These are phyloP conservation scores for Tethya wilhelma DNA, from an alignment of 37 sponge, comb jelly and placozoan genomes.

Conservation along the genomic window DNA sequence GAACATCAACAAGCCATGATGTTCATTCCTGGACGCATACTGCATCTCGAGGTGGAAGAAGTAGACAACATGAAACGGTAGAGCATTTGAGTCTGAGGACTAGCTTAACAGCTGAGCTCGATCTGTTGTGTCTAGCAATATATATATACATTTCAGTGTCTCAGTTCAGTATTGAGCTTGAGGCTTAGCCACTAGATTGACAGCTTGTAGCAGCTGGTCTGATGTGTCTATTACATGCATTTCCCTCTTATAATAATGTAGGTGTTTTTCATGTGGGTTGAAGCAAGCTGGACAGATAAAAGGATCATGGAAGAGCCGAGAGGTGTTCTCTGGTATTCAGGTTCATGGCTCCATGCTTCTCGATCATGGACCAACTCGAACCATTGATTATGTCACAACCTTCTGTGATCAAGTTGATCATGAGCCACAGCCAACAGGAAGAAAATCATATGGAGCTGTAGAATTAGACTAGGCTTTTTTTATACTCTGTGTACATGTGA, in stretches of 20 bases:
- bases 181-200: no score
- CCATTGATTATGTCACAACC: neutral
- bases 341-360: neutral
- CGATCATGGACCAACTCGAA: neutral
- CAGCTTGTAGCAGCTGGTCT: no score
- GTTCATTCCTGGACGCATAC: neutral
- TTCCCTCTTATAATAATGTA: neutral
- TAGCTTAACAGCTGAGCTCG: neutral
- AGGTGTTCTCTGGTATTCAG: neutral
- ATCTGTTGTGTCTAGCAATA: no score
- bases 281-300: neutral
- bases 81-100: neutral
- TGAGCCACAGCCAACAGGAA: no score
- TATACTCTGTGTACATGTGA: no score
- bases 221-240: no score
- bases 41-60: neutral
- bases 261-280: neutral
- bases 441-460: no score
- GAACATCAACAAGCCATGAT: neutral
- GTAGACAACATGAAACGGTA: neutral
- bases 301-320: neutral
- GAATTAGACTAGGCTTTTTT: no score
- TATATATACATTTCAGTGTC: no score
- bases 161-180: no score
- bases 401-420: no score